Conservation (phyloP, 2,888 invertebrate genomes). For the Hypsopygia costalis region DNA sequence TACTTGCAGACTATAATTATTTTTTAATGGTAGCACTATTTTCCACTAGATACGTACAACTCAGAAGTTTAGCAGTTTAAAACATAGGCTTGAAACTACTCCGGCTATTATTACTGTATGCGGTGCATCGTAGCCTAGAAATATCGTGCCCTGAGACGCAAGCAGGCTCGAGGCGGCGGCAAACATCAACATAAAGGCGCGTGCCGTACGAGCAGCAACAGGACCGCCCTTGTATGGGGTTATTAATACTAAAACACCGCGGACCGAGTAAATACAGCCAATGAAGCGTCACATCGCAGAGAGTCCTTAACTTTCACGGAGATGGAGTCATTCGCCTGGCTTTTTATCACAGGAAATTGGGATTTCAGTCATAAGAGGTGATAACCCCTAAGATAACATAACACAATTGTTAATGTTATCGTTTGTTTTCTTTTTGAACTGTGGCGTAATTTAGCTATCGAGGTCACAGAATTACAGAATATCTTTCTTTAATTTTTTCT, state of each 20-base stretch:
- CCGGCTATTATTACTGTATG: no score
- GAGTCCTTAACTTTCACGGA: slow-evolving; percentile 26
- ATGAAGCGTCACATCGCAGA: slow-evolving; percentile 35
- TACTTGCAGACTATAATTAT: no score
- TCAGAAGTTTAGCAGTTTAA: no score
- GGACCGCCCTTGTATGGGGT: slow-evolving; percentile 58
- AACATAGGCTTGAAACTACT: no score
- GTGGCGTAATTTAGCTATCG: no score
- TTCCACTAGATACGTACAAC: no score
- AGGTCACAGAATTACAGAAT: no score
- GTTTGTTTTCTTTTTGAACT: no score
- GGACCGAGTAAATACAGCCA: slow-evolving; percentile 54
- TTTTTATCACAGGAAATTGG: not conserved
- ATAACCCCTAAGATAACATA: slow-evolving; percentile 13
- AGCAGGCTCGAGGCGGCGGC: slow-evolving; percentile 44
- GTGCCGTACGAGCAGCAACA: slow-evolving; percentile 49
- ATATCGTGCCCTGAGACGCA: slow-evolving; percentile 22
- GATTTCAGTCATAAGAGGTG: not conserved
- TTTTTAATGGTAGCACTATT: no score
- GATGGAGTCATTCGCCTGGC: not conserved
- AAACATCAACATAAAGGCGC: slow-evolving; percentile 69
- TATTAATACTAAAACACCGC: slow-evolving; percentile 71
- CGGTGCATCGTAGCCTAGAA: not conserved
- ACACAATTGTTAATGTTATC: no score
- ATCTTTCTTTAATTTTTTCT: no score